Percentiles rank a stretch among this genome's conserved stretches.
These are phyloP conservation scores for Operophtera brumata DNA, from an alignment of 2,888 invertebrate species.

Conservation along the genomic window DNA sequence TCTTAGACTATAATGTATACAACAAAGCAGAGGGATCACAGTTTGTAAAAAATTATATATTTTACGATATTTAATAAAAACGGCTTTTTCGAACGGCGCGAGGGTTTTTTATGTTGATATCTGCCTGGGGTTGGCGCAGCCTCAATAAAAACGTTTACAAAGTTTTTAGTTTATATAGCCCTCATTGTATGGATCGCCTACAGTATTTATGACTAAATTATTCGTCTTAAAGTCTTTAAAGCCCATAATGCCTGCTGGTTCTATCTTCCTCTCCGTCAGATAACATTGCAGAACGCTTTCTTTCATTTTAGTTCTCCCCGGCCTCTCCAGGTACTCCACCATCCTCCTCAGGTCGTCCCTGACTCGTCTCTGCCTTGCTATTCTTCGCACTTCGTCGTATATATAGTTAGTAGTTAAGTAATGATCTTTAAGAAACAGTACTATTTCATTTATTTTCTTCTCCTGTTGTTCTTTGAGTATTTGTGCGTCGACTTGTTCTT, in stretches of 20 bases:
- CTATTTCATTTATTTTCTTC: constrained; percentile 36
- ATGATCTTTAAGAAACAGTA: constrained; percentile 35
- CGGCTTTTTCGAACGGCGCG: no score
- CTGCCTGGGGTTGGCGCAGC: no score
- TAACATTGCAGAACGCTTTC: constrained; percentile 35
- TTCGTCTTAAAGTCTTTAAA: constrained; percentile 33
- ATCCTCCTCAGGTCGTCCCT: constrained; percentile 45
- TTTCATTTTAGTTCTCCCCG: constrained; percentile 26
- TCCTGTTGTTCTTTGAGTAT: constrained; percentile 26
- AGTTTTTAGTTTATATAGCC: constrained; percentile 26
- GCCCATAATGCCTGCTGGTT: neutral
- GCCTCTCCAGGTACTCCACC: constrained; percentile 40
- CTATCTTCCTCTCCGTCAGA: neutral
- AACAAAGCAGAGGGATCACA: no score
- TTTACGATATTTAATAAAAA: no score
- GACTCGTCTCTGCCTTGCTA: constrained; percentile 30
- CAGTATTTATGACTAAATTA: constrained; percentile 40
- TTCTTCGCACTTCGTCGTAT: constrained; percentile 47
- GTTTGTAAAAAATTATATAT: no score
- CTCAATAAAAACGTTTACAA: no score
- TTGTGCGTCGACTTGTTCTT: neutral
- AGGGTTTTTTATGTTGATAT: no score
- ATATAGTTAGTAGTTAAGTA: constrained; percentile 43
- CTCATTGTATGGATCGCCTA: constrained; percentile 40
- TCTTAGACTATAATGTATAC: no score